Percentiles rank a stretch among this genome's conserved stretches.
These are phyloP conservation scores for Corythornis vintsioides DNA, from an alignment of 2,113 vertebrate genomes.

Conservation along the genomic window DNA sequence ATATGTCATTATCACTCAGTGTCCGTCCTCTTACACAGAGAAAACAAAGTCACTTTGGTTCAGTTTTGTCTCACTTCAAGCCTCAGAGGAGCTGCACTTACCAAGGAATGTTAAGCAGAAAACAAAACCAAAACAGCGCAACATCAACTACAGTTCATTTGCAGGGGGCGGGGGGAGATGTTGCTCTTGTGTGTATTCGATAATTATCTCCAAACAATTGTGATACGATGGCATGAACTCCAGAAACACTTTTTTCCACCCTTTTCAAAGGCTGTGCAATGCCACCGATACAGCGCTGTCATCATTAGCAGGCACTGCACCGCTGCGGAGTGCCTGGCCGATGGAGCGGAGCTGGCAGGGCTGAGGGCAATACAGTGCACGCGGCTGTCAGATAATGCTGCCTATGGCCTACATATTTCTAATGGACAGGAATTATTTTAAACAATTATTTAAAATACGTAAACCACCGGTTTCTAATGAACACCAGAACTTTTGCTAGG, in stretches of 20 bases:
- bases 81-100: slow-evolving; percentile 71
- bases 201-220: slow-evolving; percentile 65
- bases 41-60: slow-evolving; percentile 57
- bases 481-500: neutral
- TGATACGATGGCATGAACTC: neutral
- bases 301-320: neutral
- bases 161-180: neutral
- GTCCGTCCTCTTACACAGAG: slow-evolving; percentile 22
- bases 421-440: neutral
- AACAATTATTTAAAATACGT: neutral
- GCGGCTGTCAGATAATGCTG: neutral
- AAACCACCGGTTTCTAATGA: neutral
- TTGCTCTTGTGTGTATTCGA: slow-evolving; percentile 51
- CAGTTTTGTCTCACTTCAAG: slow-evolving; percentile 63
- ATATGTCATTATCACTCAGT: slow-evolving; percentile 68
- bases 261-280: neutral
- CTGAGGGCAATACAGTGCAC: neutral
- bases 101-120: slow-evolving; percentile 74
- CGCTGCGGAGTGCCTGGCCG: neutral
- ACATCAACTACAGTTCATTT: slow-evolving; percentile 49
- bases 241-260: neutral
- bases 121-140: slow-evolving; percentile 69
- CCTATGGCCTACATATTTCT: neutral
- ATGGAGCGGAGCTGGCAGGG: accelerated
- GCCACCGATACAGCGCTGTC: neutral